A percentile compares a stretch with the other conserved stretches of the same genome.
Evolutionary conservation across 2,113 vertebrate genomes (phyloP).

Genomic region (Centropus unirufus): DNA sequence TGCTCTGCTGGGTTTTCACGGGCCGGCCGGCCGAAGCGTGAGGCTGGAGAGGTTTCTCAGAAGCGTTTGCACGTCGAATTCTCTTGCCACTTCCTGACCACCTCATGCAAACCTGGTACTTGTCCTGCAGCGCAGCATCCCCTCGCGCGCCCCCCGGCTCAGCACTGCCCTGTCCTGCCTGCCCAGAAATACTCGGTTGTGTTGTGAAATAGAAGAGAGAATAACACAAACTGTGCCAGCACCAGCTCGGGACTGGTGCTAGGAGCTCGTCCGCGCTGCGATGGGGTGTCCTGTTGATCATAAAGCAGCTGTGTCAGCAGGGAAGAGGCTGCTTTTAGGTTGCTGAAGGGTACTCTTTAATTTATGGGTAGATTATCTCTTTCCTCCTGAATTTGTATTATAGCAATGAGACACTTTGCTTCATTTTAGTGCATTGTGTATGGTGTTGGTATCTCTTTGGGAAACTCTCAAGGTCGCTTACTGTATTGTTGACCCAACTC

Average conservation of each 20-base stretch:
- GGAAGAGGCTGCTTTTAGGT: conserved; percentile 22
- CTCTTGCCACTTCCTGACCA: neutral
- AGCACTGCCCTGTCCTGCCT: neutral
- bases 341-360: conserved; percentile 32
- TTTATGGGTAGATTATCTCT: neutral
- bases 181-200: conserved; percentile 54
- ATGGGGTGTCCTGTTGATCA: fast-evolving
- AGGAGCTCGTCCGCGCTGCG: neutral
- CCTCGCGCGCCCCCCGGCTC: neutral
- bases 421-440: neutral
- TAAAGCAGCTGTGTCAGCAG: neutral
- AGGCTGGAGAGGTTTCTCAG: neutral
- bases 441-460: neutral
- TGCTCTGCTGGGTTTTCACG: neutral
- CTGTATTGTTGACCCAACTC: neutral
- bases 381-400: conserved; percentile 1
- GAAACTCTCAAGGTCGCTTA: neutral
- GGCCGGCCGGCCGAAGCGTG: neutral
- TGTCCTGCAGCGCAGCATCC: neutral
- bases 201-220: conserved; percentile 41
- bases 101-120: conserved; percentile 2
- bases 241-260: neutral
- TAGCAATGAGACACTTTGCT: neutral
- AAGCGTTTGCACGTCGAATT: neutral
- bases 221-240: neutral